phyloP scores from a whole-genome alignment of 1,140 invertebrate species.

The Drosophila ficusphila region DNA sequence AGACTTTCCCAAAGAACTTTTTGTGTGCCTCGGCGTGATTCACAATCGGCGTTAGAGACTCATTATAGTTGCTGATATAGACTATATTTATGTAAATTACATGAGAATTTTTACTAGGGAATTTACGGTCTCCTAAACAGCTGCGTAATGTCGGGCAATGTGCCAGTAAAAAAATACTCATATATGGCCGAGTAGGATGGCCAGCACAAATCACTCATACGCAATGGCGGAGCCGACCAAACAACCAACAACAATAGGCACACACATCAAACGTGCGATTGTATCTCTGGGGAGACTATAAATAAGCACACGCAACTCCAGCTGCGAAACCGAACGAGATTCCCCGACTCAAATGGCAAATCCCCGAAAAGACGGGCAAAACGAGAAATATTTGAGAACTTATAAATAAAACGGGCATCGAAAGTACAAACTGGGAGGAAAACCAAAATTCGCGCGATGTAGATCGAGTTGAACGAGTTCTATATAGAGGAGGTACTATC shows the following conservation, averaged over 20 bases:
- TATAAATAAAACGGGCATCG: constrained; percentile 64
- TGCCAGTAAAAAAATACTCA: constrained; percentile 53
- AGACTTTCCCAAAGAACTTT: constrained; percentile 15
- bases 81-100: constrained; percentile 56
- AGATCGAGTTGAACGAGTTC: no score
- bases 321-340: constrained; percentile 42
- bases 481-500: constrained; percentile 12
- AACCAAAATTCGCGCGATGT: constrained; percentile 26
- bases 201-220: constrained; percentile 76
- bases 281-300: constrained; percentile 50
- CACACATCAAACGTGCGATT: constrained; percentile 23
- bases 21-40: constrained; percentile 30
- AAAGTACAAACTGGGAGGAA: constrained; percentile 30
- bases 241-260: constrained; percentile 72
- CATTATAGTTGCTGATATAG: constrained; percentile 26
- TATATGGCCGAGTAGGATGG: constrained; percentile 32
- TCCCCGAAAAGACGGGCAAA: constrained; percentile 43
- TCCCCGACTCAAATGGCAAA: constrained; percentile 59
- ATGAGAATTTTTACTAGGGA: constrained; percentile 25
- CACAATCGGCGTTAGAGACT: constrained; percentile 35
- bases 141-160: constrained; percentile 77
- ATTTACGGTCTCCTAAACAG: constrained; percentile 65
- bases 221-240: constrained; percentile 65
- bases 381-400: constrained; percentile 38
- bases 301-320: constrained; percentile 64